These are phyloP conservation scores for Meloidogyne chitwoodi DNA, from an alignment of 1,140 invertebrate species.

Conservation along the genomic window DNA sequence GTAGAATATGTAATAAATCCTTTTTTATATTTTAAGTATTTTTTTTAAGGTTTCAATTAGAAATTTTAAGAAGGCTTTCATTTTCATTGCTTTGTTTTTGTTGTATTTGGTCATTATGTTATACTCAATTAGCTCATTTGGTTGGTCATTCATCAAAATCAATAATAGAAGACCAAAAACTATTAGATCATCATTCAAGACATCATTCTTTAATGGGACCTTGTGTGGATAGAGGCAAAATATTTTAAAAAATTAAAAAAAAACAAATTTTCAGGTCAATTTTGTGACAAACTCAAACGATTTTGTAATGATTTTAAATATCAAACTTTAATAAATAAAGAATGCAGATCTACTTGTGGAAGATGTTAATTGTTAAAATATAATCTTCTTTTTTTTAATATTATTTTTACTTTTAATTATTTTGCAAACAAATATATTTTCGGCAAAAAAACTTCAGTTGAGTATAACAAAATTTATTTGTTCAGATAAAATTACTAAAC, in stretches of 20 bases:
- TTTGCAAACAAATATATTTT: too few relatives aligned
- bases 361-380: conserved; percentile 20
- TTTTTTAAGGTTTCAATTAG: neutral
- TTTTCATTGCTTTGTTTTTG: neutral
- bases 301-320: conserved; percentile 37
- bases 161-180: conserved; percentile 5
- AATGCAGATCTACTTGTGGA: conserved; percentile 29
- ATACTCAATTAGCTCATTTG: neutral
- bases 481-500: too few relatives aligned
- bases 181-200: conserved; percentile 1
- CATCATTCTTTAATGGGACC: conserved; percentile 17
- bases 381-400: neutral
- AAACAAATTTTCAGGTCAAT: conserved; percentile 23
- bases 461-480: too few relatives aligned
- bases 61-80: neutral
- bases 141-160: neutral
- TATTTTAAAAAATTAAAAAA: neutral
- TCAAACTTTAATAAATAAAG: conserved; percentile 34
- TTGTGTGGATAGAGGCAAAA: conserved; percentile 22
- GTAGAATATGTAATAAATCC: too few relatives aligned
- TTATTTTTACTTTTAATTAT: neutral
- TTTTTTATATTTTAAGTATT: too few relatives aligned
- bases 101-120: neutral
- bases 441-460: too few relatives aligned
- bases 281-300: conserved; percentile 28